These are phyloP conservation scores for Hippasteria phrygiana DNA, from an alignment of 53 echinoderm and acorn worm genomes.

Conservation along the genomic window DNA sequence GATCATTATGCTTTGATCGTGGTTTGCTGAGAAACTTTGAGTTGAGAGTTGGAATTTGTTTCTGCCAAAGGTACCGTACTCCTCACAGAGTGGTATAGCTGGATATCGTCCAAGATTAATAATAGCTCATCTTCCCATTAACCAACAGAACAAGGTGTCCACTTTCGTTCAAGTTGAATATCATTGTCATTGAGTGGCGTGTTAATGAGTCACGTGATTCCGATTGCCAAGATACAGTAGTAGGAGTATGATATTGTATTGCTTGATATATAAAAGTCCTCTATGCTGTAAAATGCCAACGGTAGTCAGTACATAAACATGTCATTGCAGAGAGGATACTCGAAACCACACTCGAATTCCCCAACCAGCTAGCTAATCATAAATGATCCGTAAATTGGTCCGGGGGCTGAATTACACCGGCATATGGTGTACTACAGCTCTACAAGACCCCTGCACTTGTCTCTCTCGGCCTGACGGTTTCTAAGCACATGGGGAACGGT, in stretches of 20 bases:
- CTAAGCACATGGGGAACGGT: background rate
- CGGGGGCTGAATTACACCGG: background rate
- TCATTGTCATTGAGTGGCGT: background rate
- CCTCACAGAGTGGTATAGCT: too few relatives aligned
- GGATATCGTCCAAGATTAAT: too few relatives aligned
- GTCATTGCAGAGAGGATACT: background rate
- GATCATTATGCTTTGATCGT: too few relatives aligned
- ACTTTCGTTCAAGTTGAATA: background rate
- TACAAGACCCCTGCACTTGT: background rate
- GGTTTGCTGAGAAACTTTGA: too few relatives aligned
- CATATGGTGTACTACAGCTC: slow-evolving; percentile 9
- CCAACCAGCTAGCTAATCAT: background rate
- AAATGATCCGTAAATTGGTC: background rate
- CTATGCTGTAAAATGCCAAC: background rate
- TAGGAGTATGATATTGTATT: too few relatives aligned
- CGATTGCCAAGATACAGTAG: too few relatives aligned
- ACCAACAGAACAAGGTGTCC: background rate
- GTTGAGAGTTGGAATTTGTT: too few relatives aligned
- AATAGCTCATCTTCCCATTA: too few relatives aligned
- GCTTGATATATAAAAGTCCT: background rate
- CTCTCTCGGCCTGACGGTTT: background rate
- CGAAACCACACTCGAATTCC: background rate
- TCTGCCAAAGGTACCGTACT: too few relatives aligned
- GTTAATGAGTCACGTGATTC: too few relatives aligned
- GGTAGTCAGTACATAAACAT: background rate